phyloP scores from a whole-genome alignment of 2,797 vertebrate species.

The Crenichthys baileyi region DNA sequence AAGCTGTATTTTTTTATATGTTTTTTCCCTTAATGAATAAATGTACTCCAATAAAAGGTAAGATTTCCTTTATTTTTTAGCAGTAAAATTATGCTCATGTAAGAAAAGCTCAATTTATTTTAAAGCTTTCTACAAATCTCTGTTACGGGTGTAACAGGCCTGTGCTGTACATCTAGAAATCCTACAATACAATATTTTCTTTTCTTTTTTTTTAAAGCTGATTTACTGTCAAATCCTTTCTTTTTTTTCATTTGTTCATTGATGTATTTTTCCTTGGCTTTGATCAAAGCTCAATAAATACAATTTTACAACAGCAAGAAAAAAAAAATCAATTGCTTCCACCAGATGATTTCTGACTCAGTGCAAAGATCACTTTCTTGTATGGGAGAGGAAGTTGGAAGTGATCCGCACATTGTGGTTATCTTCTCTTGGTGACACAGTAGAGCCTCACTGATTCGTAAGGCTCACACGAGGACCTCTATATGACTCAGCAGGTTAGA shows the following conservation, averaged over 20 bases:
- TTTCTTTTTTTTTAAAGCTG: conserved; percentile 9
- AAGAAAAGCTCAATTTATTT: neutral
- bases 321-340: conserved; percentile 40
- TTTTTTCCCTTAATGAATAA: too few relatives aligned
- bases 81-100: too few relatives aligned
- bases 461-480: conserved; percentile 52
- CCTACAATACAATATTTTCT: neutral
- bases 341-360: conserved; percentile 55
- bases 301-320: conserved; percentile 33
- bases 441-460: conserved; percentile 52
- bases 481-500: conserved; percentile 73
- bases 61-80: too few relatives aligned
- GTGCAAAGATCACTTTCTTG: conserved; percentile 18
- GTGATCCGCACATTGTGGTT: conserved; percentile 49
- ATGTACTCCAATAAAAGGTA: too few relatives aligned
- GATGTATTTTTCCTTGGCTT: conserved; percentile 37
- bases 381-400: conserved; percentile 20
- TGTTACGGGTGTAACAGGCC: neutral
- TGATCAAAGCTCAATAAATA: conserved; percentile 34
- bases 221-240: neutral
- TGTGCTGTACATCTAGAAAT: neutral
- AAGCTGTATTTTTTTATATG: too few relatives aligned
- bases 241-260: conserved; percentile 39
- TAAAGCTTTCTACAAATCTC: neutral
- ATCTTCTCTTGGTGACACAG: conserved; percentile 61